Percentiles rank a stretch among this genome's conserved stretches.
These are phyloP conservation scores for Brachyistius frenatus DNA, from an alignment of 2,113 vertebrate genomes.

Conservation along the genomic window DNA sequence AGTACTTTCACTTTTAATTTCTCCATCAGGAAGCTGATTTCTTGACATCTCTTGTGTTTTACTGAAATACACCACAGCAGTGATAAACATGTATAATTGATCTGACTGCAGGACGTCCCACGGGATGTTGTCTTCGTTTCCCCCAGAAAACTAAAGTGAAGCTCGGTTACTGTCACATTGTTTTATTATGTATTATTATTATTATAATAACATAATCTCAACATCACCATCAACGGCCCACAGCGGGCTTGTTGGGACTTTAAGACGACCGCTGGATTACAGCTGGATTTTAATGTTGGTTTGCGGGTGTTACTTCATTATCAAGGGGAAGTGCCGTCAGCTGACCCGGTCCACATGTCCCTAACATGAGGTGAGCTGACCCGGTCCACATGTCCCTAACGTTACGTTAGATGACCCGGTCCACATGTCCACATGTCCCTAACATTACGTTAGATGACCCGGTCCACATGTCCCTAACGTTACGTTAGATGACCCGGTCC, in stretches of 20 bases:
- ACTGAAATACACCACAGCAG: neutral
- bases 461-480: neutral
- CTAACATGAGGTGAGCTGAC: neutral
- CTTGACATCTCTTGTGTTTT: neutral
- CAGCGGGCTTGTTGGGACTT: neutral
- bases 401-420: neutral
- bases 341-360: neutral
- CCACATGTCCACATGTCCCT: slow-evolving; percentile 4
- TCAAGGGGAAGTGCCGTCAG: neutral
- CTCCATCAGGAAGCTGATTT: neutral
- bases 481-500: neutral
- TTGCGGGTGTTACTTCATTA: neutral
- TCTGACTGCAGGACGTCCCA: too few relatives aligned
- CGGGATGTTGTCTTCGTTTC: too few relatives aligned
- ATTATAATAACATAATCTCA: neutral
- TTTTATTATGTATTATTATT: slow-evolving; percentile 17
- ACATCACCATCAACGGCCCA: slow-evolving; percentile 8
- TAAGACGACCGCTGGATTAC: neutral
- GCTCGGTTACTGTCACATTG: neutral
- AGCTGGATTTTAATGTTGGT: too few relatives aligned
- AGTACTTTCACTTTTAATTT: slow-evolving; percentile 17
- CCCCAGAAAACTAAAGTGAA: neutral
- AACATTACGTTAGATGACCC: neutral
- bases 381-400: neutral
- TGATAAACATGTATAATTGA: too few relatives aligned